phyloP scores from a whole-genome alignment of 2,797 vertebrate genomes.

The Antennarius maculatus region DNA sequence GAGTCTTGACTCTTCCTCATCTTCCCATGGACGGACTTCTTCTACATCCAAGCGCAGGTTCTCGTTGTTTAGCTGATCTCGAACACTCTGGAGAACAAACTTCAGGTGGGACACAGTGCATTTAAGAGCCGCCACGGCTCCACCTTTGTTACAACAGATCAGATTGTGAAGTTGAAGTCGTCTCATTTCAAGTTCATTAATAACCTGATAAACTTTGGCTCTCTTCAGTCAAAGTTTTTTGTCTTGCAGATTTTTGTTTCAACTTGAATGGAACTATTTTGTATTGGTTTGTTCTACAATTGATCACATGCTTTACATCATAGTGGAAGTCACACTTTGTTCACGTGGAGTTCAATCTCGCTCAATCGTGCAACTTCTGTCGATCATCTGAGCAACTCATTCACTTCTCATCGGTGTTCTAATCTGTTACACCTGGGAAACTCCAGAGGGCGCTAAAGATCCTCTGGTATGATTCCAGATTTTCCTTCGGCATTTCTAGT shows the following conservation, averaged over 20 bases:
- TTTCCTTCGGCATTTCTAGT: not conserved
- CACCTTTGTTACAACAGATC: not conserved
- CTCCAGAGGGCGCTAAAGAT: conserved; percentile 22
- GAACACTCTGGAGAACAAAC: conserved; percentile 13
- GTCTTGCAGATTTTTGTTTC: not conserved
- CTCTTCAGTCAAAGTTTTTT: conserved; percentile 2
- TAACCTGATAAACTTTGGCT: conserved; percentile 5
- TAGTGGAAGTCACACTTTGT: not conserved
- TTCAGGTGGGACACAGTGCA: conserved; percentile 10
- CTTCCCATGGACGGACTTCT: conserved; percentile 8
- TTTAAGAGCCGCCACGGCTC: conserved; percentile 29
- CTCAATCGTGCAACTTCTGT: conserved; percentile 3
- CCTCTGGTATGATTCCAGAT: not conserved
- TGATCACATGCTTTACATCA: not conserved
- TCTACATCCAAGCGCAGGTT: not conserved
- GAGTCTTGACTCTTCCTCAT: conserved; percentile 17
- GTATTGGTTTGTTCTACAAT: not conserved
- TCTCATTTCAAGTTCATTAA: conserved; percentile 3
- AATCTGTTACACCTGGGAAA: not conserved
- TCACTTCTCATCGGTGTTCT: conserved; percentile 48
- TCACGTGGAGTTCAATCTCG: not conserved
- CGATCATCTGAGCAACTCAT: conserved; percentile 59
- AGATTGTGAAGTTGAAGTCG: conserved; percentile 7
- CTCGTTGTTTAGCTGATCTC: conserved; percentile 9
- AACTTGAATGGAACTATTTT: not conserved